Base-by-base conservation (phyloP, 2,113 vertebrate species). In the Saccopteryx leptura region DNA sequence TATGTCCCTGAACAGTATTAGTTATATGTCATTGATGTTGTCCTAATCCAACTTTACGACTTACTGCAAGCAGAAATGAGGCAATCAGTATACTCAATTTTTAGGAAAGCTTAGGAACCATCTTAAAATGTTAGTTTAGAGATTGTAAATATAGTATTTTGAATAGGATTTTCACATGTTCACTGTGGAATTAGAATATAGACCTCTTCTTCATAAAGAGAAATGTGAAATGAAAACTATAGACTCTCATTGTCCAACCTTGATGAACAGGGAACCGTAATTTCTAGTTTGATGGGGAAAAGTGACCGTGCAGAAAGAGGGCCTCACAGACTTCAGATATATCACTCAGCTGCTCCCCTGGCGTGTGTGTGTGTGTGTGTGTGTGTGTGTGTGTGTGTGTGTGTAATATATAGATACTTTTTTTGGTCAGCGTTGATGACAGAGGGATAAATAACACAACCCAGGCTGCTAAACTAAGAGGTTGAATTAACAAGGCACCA, bases 91-190 rank as follows among this genome's bases (percentile, higher is more conserved):
- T 52, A 76, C 39, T 76, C 60, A 87, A 58, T 33, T 50, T 26
- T 63, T 74, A 28, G 39, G 39, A 66, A 81, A 80, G 26, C 21
- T 69, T 78, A 71, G 48, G 7, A 65, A 65, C 11, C 58, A 86
- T 52, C 24, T 90, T 81, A 86, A 93, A 95, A 83, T n/a, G 68
- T 46, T 82, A 61, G 9, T 75, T 66, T 52, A 74, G 81, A 93
- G 72, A 93, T 28, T 81, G 68, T 31, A 80, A 74, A 61, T 4
- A 58, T 1, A 74, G 7, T 65, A 93, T 79, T 79, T 61, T 81
- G 66, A 65, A 7, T 17, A 90, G 39, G 9, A 60, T 54, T 82
- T 91, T 91, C 46, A 82, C 56, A 5, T 63, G 33, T 50, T 46
- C 23, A 15, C 26, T 52, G 1, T 69, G 60, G 7, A 48, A 61